These are phyloP conservation scores for Magallana angulata DNA, from an alignment of 1,140 invertebrate genomes.

Conservation along the genomic window DNA sequence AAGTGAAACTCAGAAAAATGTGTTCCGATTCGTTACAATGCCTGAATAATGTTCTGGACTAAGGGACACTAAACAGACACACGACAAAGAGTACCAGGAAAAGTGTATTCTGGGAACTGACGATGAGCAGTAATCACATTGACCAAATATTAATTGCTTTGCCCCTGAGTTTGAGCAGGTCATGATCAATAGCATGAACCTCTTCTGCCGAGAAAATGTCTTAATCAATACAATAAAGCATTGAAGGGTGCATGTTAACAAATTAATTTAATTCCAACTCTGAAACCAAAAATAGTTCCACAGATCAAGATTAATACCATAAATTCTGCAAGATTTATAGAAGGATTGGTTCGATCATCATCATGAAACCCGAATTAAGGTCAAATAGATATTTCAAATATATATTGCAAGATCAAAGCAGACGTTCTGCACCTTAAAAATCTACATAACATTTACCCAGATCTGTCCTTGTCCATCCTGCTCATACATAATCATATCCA, in stretches of 20 bases:
- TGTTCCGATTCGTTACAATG: not conserved
- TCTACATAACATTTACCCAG: not conserved
- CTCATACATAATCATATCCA: slow-evolving; percentile 72
- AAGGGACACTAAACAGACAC: not conserved
- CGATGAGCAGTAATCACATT: not conserved
- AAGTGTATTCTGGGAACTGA: not conserved
- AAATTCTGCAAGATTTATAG: not conserved
- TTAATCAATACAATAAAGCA: slow-evolving; percentile 37
- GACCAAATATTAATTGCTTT: not conserved
- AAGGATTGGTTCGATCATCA: no score
- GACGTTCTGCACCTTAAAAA: no score
- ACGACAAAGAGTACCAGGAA: not conserved
- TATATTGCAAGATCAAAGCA: not conserved
- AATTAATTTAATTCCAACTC: not conserved
- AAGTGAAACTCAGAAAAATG: not conserved
- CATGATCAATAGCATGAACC: slow-evolving; percentile 30
- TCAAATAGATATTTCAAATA: not conserved
- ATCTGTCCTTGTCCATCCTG: slow-evolving; percentile 58
- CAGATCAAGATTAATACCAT: not conserved
- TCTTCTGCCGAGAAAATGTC: not conserved
- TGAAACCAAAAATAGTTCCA: not conserved
- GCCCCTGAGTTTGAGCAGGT: not conserved
- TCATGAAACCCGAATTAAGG: no score
- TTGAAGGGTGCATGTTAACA: slow-evolving; percentile 25
- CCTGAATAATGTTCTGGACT: not conserved